Evolutionary conservation across 2,113 vertebrate species (phyloP).

Genomic region (Pseudolaguvia tuberculata): DNA sequence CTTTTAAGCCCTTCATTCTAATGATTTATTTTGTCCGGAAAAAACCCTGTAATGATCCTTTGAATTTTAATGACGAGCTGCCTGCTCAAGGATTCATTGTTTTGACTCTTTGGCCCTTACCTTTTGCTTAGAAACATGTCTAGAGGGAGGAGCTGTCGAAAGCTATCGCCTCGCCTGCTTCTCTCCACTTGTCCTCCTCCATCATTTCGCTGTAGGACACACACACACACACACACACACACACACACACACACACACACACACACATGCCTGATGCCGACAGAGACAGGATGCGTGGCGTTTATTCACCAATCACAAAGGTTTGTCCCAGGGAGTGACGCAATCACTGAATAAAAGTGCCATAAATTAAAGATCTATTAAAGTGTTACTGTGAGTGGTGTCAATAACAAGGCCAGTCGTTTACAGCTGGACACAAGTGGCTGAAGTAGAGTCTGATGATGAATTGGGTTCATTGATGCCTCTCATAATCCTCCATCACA

Average conservation of each 20-base stretch:
- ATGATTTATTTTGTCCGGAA: slow-evolving; percentile 81
- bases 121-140: slow-evolving; percentile 79
- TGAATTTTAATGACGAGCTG: slow-evolving; percentile 86
- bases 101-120: slow-evolving; percentile 90
- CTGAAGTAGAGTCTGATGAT: slow-evolving; percentile 15
- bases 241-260: slow-evolving; percentile 58
- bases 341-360: slow-evolving; percentile 33
- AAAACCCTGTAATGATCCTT: slow-evolving; percentile 74
- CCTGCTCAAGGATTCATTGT: slow-evolving; percentile 87
- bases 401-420: slow-evolving; percentile 50
- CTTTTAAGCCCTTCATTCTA: slow-evolving; percentile 88
- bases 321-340: slow-evolving; percentile 13
- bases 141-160: slow-evolving; percentile 84
- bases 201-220: slow-evolving; percentile 65
- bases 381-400: slow-evolving; percentile 50
- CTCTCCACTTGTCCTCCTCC: slow-evolving; percentile 73
- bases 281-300: slow-evolving; percentile 47
- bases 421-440: slow-evolving; percentile 19
- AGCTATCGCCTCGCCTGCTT: slow-evolving; percentile 72
- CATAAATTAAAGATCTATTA: slow-evolving; percentile 53
- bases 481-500: slow-evolving; percentile 12
- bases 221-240: slow-evolving; percentile 54
- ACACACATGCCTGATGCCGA: slow-evolving; percentile 69
- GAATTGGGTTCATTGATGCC: slow-evolving; percentile 32
- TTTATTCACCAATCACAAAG: slow-evolving; percentile 42